Conservation (phyloP, 2,797 vertebrate species). For the Pipistrellus kuhlii region DNA sequence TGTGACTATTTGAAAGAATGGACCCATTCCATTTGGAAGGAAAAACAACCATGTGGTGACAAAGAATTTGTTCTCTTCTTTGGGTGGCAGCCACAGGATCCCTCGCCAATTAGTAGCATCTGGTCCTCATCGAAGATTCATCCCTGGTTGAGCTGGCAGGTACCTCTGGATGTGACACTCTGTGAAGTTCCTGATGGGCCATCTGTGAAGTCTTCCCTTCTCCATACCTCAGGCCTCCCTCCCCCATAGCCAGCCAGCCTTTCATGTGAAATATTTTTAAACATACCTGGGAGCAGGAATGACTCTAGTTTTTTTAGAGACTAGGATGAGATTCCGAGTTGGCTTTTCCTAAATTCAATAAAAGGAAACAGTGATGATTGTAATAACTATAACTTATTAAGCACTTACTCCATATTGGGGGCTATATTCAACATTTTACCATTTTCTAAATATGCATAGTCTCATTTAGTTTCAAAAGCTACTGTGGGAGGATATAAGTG, state of each 20-base stretch:
- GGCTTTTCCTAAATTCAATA: constrained; percentile 51
- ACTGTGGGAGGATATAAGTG: neutral
- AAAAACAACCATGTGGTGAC: constrained; percentile 70
- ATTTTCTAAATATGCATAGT: neutral
- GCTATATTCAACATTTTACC: neutral
- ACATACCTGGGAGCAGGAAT: constrained; percentile 46
- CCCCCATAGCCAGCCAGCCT: constrained; percentile 29
- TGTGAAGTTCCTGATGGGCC: constrained; percentile 65
- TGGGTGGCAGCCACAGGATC: constrained; percentile 76
- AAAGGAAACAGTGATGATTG: neutral
- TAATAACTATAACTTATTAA: constrained; percentile 14
- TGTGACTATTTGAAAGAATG: constrained; percentile 65
- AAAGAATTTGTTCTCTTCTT: constrained; percentile 73
- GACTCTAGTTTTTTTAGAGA: constrained; percentile 30
- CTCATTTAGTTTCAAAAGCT: constrained; percentile 33
- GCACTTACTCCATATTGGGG: neutral
- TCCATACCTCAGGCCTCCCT: constrained; percentile 1
- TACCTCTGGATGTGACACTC: constrained; percentile 73
- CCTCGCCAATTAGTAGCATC: constrained; percentile 78
- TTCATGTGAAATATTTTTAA: constrained; percentile 77
- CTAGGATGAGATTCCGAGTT: constrained; percentile 9
- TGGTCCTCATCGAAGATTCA: constrained; percentile 65
- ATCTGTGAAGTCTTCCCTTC: constrained; percentile 75
- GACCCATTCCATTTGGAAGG: constrained; percentile 64
- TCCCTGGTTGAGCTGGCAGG: constrained; percentile 72